Base-by-base conservation (phyloP, 2,113 vertebrate species). In the Malurus melanocephalus region DNA sequence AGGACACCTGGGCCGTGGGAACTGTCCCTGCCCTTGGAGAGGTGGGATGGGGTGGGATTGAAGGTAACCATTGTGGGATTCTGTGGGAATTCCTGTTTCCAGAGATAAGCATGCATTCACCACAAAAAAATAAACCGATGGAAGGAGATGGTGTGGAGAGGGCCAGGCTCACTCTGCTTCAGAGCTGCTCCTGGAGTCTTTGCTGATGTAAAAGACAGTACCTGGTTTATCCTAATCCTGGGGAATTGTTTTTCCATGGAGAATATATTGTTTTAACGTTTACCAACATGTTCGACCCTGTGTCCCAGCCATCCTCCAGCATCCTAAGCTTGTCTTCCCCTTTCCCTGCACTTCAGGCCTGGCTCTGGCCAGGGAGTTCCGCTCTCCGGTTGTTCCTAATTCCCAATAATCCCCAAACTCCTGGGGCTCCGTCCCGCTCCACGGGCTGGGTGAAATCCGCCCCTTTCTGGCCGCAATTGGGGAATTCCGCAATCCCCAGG, bases 91-190 rank as follows among this genome's bases (percentile, higher is more conserved):
- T 20, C 38, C 9, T 57, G 1, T n/a, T 51, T 11, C 23, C 4
- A 1, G 12, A 74, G 15, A 6, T 0, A 5, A 80, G 2, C 2
- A 0, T 4, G 23, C 7, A 4, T 30, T 45, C 45, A 6, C 10
- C 38, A 28, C 28, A 43, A 19, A 40, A 40, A 64, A 4, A 16
- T 5, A 38, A 7, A 2, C 7, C 6, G 51, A 20, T n/a, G 16
- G 27, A 28, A 35, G 6, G 5, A 26, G 18, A 14, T 14, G 6
- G 2, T 32, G 8, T 0, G 13, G 24, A 30, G 8, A 48, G 10
- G 2, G 24, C 5, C 22, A 17, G 4, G 32, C 43, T 16, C 2
- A 15, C 32, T 23, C 16, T 12, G 5, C 26, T 22, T 13, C 46
- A 23, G 28, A 46, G 23, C n/a, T 0, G 13, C 30, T 30, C 42